Percentiles rank a stretch among this genome's conserved stretches.
These are phyloP conservation scores for Trogon melanurus DNA, from an alignment of 2,113 vertebrate species.

Conservation along the genomic window DNA sequence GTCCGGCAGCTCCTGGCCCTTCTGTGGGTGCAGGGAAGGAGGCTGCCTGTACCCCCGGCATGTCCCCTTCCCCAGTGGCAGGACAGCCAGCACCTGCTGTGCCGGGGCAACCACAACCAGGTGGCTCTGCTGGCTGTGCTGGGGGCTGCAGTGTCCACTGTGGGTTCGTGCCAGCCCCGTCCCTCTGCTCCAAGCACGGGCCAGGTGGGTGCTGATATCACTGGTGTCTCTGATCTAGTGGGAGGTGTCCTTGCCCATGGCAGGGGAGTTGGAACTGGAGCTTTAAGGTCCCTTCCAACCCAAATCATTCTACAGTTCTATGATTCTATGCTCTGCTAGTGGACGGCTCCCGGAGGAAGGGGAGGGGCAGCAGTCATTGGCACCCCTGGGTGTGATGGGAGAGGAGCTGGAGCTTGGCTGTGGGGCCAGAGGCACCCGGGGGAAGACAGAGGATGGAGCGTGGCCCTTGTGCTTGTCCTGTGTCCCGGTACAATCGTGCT, in stretches of 20 bases:
- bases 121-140: background rate
- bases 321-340: background rate
- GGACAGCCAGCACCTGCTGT: background rate
- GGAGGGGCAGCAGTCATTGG: background rate
- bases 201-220: background rate
- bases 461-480: background rate
- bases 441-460: background rate
- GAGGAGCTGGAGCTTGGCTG: background rate
- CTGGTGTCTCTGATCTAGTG: background rate
- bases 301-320: no score
- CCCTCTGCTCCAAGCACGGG: fast-evolving
- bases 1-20: background rate
- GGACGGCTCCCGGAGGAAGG: background rate
- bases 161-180: fast-evolving
- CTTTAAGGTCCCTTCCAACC: no score
- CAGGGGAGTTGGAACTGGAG: no score
- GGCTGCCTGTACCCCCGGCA: background rate
- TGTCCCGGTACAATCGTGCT: background rate
- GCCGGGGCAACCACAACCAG: background rate
- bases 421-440: background rate
- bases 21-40: background rate
- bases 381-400: fast-evolving
- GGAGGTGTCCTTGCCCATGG: background rate
- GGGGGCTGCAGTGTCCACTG: background rate
- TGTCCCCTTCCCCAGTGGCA: fast-evolving